These are phyloP conservation scores for Oreochromis niloticus DNA, from an alignment of 2,113 vertebrate species.

Conservation along the genomic window DNA sequence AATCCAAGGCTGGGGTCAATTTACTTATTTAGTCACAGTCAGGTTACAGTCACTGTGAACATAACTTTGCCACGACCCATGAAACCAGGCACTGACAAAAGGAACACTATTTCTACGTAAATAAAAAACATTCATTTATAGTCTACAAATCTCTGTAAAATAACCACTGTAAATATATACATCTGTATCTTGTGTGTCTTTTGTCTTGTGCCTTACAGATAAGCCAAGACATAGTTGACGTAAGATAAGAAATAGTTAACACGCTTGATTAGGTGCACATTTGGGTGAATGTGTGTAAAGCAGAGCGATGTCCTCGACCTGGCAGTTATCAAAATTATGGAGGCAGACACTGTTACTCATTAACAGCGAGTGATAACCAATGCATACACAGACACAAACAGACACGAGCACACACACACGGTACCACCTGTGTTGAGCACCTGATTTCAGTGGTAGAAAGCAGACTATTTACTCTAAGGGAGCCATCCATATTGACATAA, in stretches of 20 bases:
- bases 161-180: not conserved
- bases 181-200: not conserved
- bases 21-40: constrained; percentile 21
- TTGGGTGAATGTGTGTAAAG: not conserved
- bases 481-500: constrained; percentile 21
- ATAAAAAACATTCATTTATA: not conserved
- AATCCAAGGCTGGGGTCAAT: constrained; percentile 22
- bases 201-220: constrained; percentile 9
- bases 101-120: not conserved
- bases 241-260: constrained; percentile 30
- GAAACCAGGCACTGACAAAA: not conserved
- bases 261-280: not conserved
- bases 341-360: constrained; percentile 64
- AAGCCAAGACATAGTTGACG: not conserved
- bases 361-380: constrained; percentile 43
- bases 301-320: constrained; percentile 33
- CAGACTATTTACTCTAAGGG: constrained; percentile 20
- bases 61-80: not conserved
- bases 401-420: not conserved
- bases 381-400: not conserved
- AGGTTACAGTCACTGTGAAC: not conserved
- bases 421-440: not conserved
- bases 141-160: not conserved
- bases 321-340: constrained; percentile 52
- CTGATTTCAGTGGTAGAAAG: constrained; percentile 16